Conservation (phyloP, 2,888 invertebrate species). For the Polyploca ridens region DNA sequence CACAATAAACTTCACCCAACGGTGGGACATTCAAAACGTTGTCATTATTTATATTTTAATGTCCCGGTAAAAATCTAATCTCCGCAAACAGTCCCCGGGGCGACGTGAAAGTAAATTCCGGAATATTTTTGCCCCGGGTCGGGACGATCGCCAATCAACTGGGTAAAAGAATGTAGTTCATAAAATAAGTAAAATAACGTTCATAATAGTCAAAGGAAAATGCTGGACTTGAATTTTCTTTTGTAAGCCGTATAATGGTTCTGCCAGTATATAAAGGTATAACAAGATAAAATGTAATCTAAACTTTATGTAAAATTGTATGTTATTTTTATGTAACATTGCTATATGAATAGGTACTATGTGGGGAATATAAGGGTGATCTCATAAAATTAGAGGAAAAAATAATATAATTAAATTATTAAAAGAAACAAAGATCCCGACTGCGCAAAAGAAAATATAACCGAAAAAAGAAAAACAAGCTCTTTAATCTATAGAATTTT, state of each 20-base stretch:
- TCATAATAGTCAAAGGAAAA: slow-evolving; percentile 19
- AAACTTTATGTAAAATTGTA: too few relatives aligned
- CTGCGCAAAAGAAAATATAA: too few relatives aligned
- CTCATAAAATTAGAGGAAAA: too few relatives aligned
- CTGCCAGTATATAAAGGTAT: too few relatives aligned
- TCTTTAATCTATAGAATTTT: too few relatives aligned
- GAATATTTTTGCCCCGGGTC: slow-evolving; percentile 25
- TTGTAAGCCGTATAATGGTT: neutral
- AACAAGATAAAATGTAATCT: too few relatives aligned
- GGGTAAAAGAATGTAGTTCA: slow-evolving; percentile 22
- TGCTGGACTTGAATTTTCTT: slow-evolving; percentile 20
- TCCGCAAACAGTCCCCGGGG: slow-evolving; percentile 37
- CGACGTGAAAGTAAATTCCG: slow-evolving; percentile 28
- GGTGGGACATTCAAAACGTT: slow-evolving; percentile 24
- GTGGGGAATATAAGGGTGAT: too few relatives aligned
- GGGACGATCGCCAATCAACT: slow-evolving; percentile 31
- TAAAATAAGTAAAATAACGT: slow-evolving; percentile 20
- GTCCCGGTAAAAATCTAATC: slow-evolving; percentile 49
- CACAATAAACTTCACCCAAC: neutral
- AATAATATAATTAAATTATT: too few relatives aligned
- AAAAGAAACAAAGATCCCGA: too few relatives aligned
- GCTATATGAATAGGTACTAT: too few relatives aligned
- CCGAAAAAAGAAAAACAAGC: too few relatives aligned
- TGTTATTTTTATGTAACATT: too few relatives aligned
- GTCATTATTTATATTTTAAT: slow-evolving; percentile 43